Conservation (phyloP, 2,113 vertebrate species). For the Sinocyclocheilus anshuiensis region DNA sequence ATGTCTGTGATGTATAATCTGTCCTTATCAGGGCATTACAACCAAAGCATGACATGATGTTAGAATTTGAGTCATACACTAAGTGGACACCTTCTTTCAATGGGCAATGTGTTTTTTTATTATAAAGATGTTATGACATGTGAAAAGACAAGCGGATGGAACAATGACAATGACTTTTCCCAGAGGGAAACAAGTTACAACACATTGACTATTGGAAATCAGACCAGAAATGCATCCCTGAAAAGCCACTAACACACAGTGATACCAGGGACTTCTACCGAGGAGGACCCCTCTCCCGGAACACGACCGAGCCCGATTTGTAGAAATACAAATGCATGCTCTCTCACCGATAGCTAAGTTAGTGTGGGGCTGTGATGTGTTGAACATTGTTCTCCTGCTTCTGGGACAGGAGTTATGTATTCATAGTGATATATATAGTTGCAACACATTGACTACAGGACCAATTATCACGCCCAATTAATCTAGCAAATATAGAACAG, state of each 20-base stretch:
- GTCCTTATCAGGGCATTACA: conserved; percentile 1
- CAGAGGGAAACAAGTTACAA: neutral
- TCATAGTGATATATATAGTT: conserved; percentile 13
- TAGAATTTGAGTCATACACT: neutral
- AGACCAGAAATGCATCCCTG: neutral
- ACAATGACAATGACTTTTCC: neutral
- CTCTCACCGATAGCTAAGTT: too few species aligned
- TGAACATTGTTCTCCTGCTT: neutral
- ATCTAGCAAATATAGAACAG: neutral
- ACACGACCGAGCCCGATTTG: too few species aligned
- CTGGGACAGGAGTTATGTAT: neutral
- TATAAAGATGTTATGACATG: neutral
- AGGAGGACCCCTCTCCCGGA: too few species aligned
- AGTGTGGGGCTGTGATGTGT: neutral
- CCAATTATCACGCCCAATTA: neutral
- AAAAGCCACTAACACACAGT: neutral
- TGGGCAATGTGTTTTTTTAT: neutral
- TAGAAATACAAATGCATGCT: too few species aligned
- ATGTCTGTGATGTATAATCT: conserved; percentile 24
- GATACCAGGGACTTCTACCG: neutral
- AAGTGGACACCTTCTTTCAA: neutral
- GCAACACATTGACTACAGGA: neutral
- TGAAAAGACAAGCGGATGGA: neutral
- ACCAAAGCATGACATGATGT: neutral
- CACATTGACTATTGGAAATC: neutral